Conservation (phyloP, 2,888 invertebrate genomes). For the Nycteola revayana region DNA sequence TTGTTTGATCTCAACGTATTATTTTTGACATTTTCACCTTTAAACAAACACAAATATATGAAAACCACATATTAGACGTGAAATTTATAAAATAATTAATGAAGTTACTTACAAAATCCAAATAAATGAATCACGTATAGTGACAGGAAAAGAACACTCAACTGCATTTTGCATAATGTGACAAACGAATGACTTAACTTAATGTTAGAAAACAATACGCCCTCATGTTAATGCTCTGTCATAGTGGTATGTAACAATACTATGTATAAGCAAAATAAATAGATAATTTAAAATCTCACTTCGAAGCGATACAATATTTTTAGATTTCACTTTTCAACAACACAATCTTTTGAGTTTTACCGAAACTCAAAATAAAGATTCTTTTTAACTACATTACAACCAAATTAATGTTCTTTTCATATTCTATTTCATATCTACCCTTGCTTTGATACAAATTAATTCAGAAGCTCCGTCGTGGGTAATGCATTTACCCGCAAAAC, state of each 20-base stretch:
- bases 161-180: slow-evolving; percentile 51
- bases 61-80: no score
- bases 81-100: neutral
- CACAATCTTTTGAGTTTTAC: no score
- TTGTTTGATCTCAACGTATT: slow-evolving; percentile 2
- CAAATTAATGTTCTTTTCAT: neutral
- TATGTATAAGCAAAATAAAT: slow-evolving; percentile 16
- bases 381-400: no score
- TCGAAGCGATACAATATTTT: no score
- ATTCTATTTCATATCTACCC: no score
- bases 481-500: slow-evolving; percentile 11
- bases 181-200: slow-evolving; percentile 31
- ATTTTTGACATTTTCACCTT: slow-evolving; percentile 17
- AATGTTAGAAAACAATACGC: slow-evolving; percentile 5
- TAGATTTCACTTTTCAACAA: no score
- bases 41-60: slow-evolving; percentile 4
- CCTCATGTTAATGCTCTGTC: slow-evolving; percentile 8
- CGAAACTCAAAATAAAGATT: no score
- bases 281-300: no score
- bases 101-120: slow-evolving; percentile 16
- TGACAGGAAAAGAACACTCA: slow-evolving; percentile 34
- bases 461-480: slow-evolving; percentile 11
- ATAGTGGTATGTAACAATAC: slow-evolving; percentile 4
- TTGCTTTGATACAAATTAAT: neutral
- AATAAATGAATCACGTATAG: slow-evolving; percentile 6